Base-by-base conservation (phyloP, 2,888 invertebrate species). In the Conchocele bisecta region DNA sequence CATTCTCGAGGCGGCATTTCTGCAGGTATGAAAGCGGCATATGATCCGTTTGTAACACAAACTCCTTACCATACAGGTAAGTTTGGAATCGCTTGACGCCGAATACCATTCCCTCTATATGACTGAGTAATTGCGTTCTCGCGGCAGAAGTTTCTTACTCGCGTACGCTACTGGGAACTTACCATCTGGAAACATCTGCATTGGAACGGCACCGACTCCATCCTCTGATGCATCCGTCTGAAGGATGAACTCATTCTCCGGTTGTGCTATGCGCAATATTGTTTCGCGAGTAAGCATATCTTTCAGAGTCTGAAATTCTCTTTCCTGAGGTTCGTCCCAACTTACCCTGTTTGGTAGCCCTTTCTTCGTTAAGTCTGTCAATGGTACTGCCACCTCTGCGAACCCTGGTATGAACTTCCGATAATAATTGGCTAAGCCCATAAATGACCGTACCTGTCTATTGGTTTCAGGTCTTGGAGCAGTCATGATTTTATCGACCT, bases 141-240 rank as follows among this genome's bases (percentile, higher is more conserved):
- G 72, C n/a, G 24, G 64, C 2, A 71, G 20, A 2, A 86, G 60
- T 3, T 79, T 73, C 20, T 72, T 54, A 41, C 83, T 84, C 3
- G 73, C 69, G 58, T 82, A 86, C 7, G 82, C 81, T 0, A 87
- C 67, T 2, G 82, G 84, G 9, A 65, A 63, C 15, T 74, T 56
- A 1, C 28, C 46, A 9, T 65, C 68, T 9, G 64, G 64, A 22
- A 37, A 24, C 13, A 51, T 54, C 50, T 79, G 86, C 46, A 81
- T 20, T 4, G 87, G 70, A 0, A 76, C 84, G 1, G 85, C 80
- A 6, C 84, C 86, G 5, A 83, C 31, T 1, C 83, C 86, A n/a
- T 58, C 51, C 9, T 61, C 64, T 7, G 81, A 82, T 5, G 82
- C 87, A 57, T 87, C 85, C 9, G 78, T 74, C 57, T 70, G 58